A percentile compares a stretch with the other conserved stretches of the same genome.
Conservation (phyloP, 1,140 invertebrate species). For the Procambarus virginalis region DNA sequence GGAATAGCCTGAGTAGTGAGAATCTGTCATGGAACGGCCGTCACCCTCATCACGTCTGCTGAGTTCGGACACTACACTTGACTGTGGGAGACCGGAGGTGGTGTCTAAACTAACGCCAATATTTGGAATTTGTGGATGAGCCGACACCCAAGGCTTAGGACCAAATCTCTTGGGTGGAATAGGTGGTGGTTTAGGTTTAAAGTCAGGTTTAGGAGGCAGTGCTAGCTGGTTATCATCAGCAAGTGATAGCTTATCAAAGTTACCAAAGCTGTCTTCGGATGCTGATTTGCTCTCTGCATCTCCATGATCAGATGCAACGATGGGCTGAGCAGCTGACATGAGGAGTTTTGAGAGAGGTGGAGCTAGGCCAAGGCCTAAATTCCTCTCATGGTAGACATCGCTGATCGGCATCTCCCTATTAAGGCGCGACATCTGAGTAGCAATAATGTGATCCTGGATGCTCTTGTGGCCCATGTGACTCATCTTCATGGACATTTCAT, state of each 20-base stretch:
- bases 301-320: slow-evolving; percentile 58
- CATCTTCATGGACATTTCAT: slow-evolving; percentile 70
- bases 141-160: slow-evolving; percentile 69
- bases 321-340: slow-evolving; percentile 74
- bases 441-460: slow-evolving; percentile 73
- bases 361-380: slow-evolving; percentile 87
- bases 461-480: slow-evolving; percentile 70
- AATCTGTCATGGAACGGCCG: slow-evolving; percentile 91
- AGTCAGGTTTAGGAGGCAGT: slow-evolving; percentile 69
- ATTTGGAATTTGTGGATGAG: slow-evolving; percentile 69
- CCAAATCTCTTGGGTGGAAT: slow-evolving; percentile 68
- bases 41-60: slow-evolving; percentile 87
- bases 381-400: slow-evolving; percentile 92
- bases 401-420: slow-evolving; percentile 90
- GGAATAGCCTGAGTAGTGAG: slow-evolving; percentile 79
- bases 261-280: slow-evolving; percentile 72
- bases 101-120: slow-evolving; percentile 67
- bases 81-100: slow-evolving; percentile 37
- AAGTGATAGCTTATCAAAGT: slow-evolving; percentile 73
- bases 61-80: slow-evolving; percentile 70
- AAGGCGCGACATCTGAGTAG: slow-evolving; percentile 83
- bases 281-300: slow-evolving; percentile 67
- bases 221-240: slow-evolving; percentile 71
- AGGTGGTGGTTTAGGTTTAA: slow-evolving; percentile 70
- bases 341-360: slow-evolving; percentile 90